These are phyloP conservation scores for Anastatus disparis DNA, from an alignment of 1,140 invertebrate species.

Conservation along the genomic window DNA sequence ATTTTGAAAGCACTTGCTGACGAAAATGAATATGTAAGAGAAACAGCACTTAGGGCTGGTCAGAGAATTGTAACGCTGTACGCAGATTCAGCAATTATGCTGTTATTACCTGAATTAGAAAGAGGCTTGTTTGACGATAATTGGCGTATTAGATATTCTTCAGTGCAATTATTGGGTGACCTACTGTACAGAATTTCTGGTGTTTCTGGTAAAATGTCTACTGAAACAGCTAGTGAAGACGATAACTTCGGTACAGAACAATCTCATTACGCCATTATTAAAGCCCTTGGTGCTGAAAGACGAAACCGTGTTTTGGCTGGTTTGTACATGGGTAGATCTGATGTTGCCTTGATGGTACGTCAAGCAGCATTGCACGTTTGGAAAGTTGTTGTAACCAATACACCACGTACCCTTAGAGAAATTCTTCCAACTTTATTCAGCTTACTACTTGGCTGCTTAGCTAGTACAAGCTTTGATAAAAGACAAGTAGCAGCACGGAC, in stretches of 20 bases:
- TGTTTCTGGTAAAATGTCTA: constrained; percentile 98
- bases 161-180: constrained; percentile 96
- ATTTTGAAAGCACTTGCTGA: constrained; percentile 97
- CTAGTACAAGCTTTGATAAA: constrained; percentile 95
- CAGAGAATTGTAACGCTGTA: constrained; percentile 97
- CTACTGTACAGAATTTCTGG: constrained; percentile 96
- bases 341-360: constrained; percentile 95
- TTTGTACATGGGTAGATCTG: constrained; percentile 96
- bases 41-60: constrained; percentile 95
- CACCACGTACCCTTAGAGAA: constrained; percentile 94
- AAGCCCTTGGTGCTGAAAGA: constrained; percentile 86
- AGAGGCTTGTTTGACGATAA: constrained; percentile 95
- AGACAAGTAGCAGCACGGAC: constrained; percentile 95
- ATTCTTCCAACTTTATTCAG: constrained; percentile 95
- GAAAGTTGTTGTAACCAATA: constrained; percentile 97
- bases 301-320: constrained; percentile 94
- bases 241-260: constrained; percentile 99
- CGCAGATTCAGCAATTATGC: constrained; percentile 93
- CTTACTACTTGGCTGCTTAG: constrained; percentile 90
- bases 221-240: constrained; percentile 97
- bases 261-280: constrained; percentile 91
- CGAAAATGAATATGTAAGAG: constrained; percentile 98
- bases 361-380: constrained; percentile 98
- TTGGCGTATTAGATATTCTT: constrained; percentile 94
- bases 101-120: constrained; percentile 94